Evolutionary conservation across 2,888 invertebrate species (phyloP).

Genomic region (Stenurella melanura): DNA sequence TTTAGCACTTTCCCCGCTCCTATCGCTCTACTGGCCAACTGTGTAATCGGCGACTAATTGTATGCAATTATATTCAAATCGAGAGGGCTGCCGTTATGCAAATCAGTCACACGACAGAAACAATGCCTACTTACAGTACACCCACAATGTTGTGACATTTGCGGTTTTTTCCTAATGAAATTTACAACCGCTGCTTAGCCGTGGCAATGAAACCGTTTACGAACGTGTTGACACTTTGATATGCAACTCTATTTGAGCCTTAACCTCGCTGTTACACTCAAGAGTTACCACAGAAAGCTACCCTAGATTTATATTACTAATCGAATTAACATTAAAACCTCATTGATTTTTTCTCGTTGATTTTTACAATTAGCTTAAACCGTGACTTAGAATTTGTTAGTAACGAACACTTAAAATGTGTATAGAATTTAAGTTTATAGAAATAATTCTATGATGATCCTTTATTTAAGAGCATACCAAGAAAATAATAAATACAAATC

Average conservation of each 20-base stretch:
- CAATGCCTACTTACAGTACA: slow-evolving; percentile 38
- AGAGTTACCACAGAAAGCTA: slow-evolving; percentile 26
- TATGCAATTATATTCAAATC: slow-evolving; percentile 72
- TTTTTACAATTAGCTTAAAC: slow-evolving; percentile 10
- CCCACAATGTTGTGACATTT: slow-evolving; percentile 44
- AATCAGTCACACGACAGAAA: slow-evolving; percentile 59
- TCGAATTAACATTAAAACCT: slow-evolving; percentile 41
- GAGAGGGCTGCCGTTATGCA: slow-evolving; percentile 69
- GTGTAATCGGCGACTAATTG: slow-evolving; percentile 72
- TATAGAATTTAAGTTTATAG: too few relatives aligned
- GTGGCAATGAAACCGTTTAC: slow-evolving; percentile 38
- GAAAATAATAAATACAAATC: too few relatives aligned
- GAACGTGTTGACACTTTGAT: slow-evolving; percentile 27
- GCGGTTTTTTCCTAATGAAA: slow-evolving; percentile 45
- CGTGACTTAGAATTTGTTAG: background rate
- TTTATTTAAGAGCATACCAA: too few relatives aligned
- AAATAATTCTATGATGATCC: too few relatives aligned
- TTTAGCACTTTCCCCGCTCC: slow-evolving; percentile 67
- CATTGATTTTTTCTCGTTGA: background rate
- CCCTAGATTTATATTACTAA: slow-evolving; percentile 38
- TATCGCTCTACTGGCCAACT: slow-evolving; percentile 69
- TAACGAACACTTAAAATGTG: background rate
- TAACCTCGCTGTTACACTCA: slow-evolving; percentile 32
- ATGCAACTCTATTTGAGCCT: slow-evolving; percentile 23
- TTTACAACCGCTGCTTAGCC: slow-evolving; percentile 33